These are phyloP conservation scores for Bostrychus sinensis DNA, from an alignment of 2,113 vertebrate genomes.

Conservation along the genomic window DNA sequence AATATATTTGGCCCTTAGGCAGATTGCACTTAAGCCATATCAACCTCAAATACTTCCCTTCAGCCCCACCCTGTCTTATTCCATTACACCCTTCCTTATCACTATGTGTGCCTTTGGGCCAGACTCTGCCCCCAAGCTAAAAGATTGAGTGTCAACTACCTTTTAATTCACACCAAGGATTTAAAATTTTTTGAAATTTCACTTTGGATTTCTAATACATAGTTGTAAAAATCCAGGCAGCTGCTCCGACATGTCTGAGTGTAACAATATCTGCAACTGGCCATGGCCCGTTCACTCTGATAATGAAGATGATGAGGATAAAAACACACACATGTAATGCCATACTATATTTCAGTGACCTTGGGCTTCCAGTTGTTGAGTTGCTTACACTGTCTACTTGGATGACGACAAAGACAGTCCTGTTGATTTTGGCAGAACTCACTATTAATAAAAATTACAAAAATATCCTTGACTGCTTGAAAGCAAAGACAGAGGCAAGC, in stretches of 20 bases:
- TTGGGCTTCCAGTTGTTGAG: constrained; percentile 45
- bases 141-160: constrained; percentile 31
- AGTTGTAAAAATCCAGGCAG: constrained; percentile 48
- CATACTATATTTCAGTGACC: constrained; percentile 48
- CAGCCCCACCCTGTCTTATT: constrained; percentile 60
- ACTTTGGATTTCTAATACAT: constrained; percentile 13
- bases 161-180: constrained; percentile 31
- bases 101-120: constrained; percentile 47
- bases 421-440: constrained; percentile 64
- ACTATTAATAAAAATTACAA: too few species aligned
- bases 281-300: background rate
- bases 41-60: constrained; percentile 51
- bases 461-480: too few species aligned
- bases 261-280: constrained; percentile 30
- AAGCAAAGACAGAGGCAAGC: too few species aligned
- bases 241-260: constrained; percentile 42
- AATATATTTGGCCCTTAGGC: constrained; percentile 43
- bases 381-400: constrained; percentile 51
- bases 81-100: constrained; percentile 64
- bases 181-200: background rate
- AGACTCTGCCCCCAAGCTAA: constrained; percentile 18
- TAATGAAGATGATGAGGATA: constrained; percentile 33
- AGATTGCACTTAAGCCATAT: constrained; percentile 49
- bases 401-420: constrained; percentile 42
- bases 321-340: constrained; percentile 60